Base-by-base conservation (phyloP, 1,140 invertebrate species). In the Dryas iulia region DNA sequence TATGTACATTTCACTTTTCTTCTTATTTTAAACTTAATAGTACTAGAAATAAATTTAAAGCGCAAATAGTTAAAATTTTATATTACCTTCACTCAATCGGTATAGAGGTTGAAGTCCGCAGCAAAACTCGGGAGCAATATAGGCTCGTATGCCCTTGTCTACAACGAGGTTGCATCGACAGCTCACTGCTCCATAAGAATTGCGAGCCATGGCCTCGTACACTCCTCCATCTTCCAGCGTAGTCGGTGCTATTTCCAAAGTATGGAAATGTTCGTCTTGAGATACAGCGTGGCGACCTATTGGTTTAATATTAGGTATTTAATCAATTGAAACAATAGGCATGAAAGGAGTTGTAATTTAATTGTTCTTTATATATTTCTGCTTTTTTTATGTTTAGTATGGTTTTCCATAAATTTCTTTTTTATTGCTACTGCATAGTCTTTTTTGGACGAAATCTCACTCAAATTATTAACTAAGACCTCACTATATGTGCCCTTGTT, bases 151-250 rank as follows among this genome's bases (percentile, higher is more conserved):
- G 33, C 96, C 96, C 79, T 96, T 96, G 86, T 97, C 97, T 0
- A 98, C 97, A 1, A 96, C 95, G 24, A 99, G 93, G 58, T 93
- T 93, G 77, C 96, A 97, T 26, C 94, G 94, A 61, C 97, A 98
- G 57, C 96, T 96, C 8, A 98, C 95, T 0, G 96, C 95, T 6
- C 98, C 98, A 59, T 95, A 93, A n/a, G 93, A 90, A 84, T 98
- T 99, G 56, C 93, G 93, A 1, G 97, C 98, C 62, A 94, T 94
- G 11, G 95, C 96, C 33, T 94, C 95, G 85, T 98, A 99, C 39
- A 93, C 92, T 18, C 97, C 98, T 8, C 96, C 95, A 85, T 99
- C 97, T 30, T 96, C 95, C 0, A 97, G 83, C 1, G 87, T 92
- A 3, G 97, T 95, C 54, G 94, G 95, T 7, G 93, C 94, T 31